phyloP scores from a whole-genome alignment of 2,888 invertebrate genomes.

The Troides oblongomaculatus region DNA sequence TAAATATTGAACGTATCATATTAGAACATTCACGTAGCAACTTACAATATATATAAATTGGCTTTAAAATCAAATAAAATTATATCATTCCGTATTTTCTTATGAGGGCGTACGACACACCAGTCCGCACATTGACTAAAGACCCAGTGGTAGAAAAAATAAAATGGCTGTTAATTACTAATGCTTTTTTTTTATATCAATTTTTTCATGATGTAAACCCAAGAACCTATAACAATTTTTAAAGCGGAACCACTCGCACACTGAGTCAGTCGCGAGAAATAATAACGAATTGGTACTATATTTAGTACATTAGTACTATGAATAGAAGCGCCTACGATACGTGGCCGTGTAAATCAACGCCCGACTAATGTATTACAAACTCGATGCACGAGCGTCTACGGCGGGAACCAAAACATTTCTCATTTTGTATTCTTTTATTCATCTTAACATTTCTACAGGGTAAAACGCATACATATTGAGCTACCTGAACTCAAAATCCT shows the following conservation, averaged over 20 bases:
- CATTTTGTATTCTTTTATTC: conserved; percentile 37
- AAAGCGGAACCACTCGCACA: conserved; percentile 58
- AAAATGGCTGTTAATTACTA: neutral
- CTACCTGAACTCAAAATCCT: conserved; percentile 53
- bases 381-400: conserved; percentile 50
- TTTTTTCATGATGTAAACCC: conserved; percentile 27
- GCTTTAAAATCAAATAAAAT: neutral
- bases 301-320: conserved; percentile 76
- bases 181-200: neutral
- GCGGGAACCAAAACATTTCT: conserved; percentile 36
- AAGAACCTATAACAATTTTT: conserved; percentile 42
- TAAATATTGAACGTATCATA: too few species aligned
- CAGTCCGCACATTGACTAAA: too few species aligned
- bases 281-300: conserved; percentile 76
- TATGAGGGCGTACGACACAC: too few species aligned
- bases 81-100: neutral
- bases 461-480: conserved; percentile 44
- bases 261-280: conserved; percentile 71
- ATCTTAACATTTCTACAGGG: conserved; percentile 36
- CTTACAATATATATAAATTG: neutral
- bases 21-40: too few species aligned
- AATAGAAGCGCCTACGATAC: conserved; percentile 74
- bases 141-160: too few species aligned
- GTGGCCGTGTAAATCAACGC: conserved; percentile 73
- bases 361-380: conserved; percentile 72